Base-by-base conservation (phyloP, 2,797 vertebrate genomes). In the Enteromius trimaculatus region DNA sequence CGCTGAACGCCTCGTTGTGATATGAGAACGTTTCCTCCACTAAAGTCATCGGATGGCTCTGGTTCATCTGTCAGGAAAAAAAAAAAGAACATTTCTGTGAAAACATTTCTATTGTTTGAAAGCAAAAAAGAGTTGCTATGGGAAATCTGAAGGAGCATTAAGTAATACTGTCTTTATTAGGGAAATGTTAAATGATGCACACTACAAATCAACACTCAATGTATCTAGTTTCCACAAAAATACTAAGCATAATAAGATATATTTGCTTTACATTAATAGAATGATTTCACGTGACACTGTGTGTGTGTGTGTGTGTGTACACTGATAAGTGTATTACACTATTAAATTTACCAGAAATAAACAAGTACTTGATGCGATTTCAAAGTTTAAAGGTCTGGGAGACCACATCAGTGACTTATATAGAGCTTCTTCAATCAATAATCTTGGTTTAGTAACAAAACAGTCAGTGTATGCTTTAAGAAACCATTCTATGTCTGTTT, bases 1-100 rank as follows among this genome's bases (percentile, higher is more conserved):
- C 90, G 39, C 93, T 92, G 58, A 90, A 93, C 11, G 93, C 92
- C 65, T 95, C 93, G 6, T 77, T 90, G 82, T 86, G 91, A 81
- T 89, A 14, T 26, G 64, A 89, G 34, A 88, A 85, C 4, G 87
- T 55, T 19, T 94, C 93, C 34, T 94, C 94, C 16, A 87, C 88
- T 11, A 90, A 83, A 0, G 90, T 77, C 85, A 89, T 85, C 0
- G 88, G 49, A 72, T 84, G 89, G 10, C 84, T 83, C 4, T 93
- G 91, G 84, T 91, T 94, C 78, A 90, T 88, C 95, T 96, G 86
- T 62, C 34, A 72, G 86, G n/a, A n/a, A n/a, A 84, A 3, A 79
- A 90, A 90, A 77, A 10, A 16, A 39, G 0, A 39, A 39, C 6
- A 8, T 0, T 39, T 62, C 39, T 34, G 3, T 37, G 13, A 34